phyloP scores from a whole-genome alignment of 2,113 vertebrate species.

The Hippocampus comes region DNA sequence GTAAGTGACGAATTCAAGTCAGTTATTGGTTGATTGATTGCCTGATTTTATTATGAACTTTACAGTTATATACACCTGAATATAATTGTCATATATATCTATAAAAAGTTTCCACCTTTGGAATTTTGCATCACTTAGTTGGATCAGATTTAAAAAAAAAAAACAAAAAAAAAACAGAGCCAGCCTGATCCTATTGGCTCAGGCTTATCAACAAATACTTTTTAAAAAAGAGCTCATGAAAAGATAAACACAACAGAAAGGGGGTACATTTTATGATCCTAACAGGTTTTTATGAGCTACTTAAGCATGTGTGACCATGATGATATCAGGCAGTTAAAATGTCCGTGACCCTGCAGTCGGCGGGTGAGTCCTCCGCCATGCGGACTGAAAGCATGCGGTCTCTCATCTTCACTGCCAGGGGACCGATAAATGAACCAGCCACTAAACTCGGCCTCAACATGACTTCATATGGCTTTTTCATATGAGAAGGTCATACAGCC shows the following conservation, averaged over 20 bases:
- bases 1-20: background rate
- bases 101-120: background rate
- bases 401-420: constrained; percentile 38
- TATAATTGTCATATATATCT: background rate
- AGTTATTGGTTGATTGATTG: background rate
- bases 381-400: constrained; percentile 37
- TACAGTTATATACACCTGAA: background rate
- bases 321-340: constrained; percentile 54
- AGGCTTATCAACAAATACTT: constrained; percentile 18
- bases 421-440: constrained; percentile 54
- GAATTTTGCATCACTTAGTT: background rate
- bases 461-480: constrained; percentile 51
- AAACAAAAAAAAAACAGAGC: background rate
- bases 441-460: constrained; percentile 36
- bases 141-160: background rate
- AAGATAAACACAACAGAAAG: constrained; percentile 13
- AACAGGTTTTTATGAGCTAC: constrained; percentile 63
- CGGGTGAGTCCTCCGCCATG: constrained; percentile 20
- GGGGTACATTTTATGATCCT: constrained; percentile 70
- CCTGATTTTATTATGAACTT: background rate
- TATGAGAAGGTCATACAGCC: constrained; percentile 37
- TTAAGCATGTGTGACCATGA: constrained; percentile 59
- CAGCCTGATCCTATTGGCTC: constrained; percentile 1
- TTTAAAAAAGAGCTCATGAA: constrained; percentile 12
- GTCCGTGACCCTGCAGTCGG: constrained; percentile 40